These are phyloP conservation scores for Brachystomella parvula DNA, from an alignment of 1,140 invertebrate genomes.

Conservation along the genomic window DNA sequence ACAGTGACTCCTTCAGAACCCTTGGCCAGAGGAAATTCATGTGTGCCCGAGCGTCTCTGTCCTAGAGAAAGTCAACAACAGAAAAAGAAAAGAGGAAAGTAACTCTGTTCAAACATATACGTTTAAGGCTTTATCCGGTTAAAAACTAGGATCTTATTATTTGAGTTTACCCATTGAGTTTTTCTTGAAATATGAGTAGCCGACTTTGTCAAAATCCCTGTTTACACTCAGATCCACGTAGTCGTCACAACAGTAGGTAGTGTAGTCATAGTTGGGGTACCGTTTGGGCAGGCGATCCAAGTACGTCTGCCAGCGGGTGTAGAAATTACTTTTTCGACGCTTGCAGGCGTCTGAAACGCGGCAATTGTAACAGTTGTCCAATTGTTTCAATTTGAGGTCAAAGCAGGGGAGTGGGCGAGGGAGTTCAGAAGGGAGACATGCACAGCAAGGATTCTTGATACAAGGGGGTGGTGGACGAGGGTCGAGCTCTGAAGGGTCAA, in stretches of 20 bases:
- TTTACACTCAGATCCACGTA: conserved; percentile 25
- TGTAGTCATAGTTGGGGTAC: conserved; percentile 23
- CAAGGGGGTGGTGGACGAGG: conserved; percentile 21
- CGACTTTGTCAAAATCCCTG: conserved; percentile 12
- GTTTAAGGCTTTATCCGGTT: neutral
- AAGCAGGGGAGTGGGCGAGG: neutral
- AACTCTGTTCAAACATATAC: neutral
- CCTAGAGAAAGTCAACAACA: neutral
- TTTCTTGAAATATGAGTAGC: neutral
- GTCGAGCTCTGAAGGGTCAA: conserved; percentile 7
- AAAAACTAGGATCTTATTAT: neutral
- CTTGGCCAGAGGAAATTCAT: neutral
- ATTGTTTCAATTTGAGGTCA: conserved; percentile 21
- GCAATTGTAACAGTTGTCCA: conserved; percentile 21
- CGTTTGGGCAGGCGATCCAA: conserved; percentile 15
- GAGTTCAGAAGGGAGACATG: conserved; percentile 8
- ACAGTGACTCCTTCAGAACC: neutral
- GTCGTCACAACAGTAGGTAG: conserved; percentile 24
- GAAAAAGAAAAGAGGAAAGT: neutral
- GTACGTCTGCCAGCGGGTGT: conserved; percentile 25
- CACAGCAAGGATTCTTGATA: conserved; percentile 20
- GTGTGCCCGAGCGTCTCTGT: neutral
- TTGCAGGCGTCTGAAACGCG: conserved; percentile 17
- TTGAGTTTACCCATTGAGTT: neutral
- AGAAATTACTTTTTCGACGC: conserved; percentile 15